Conservation (phyloP, 2,113 vertebrate genomes). For the Semicossyphus pulcher region DNA sequence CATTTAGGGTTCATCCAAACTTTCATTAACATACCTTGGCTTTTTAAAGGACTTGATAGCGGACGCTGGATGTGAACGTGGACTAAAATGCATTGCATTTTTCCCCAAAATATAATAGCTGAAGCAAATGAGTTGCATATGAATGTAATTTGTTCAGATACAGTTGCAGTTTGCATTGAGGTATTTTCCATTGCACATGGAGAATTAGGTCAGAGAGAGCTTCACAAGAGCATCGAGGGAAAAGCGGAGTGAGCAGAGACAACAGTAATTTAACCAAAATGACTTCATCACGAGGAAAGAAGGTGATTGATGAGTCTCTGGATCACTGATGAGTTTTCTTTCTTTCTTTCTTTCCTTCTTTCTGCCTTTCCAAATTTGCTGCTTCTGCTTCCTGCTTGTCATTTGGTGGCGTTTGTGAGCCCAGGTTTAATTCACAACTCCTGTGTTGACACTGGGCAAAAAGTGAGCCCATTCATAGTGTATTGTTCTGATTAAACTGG, state of each 20-base stretch:
- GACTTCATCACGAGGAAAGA: background rate
- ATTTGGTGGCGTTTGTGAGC: background rate
- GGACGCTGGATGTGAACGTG: background rate
- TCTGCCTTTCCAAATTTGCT: background rate
- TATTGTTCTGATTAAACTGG: background rate
- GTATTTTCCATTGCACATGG: conserved; percentile 19
- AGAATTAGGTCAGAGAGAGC: conserved; percentile 12
- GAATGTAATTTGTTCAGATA: conserved; percentile 5
- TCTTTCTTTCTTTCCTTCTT: no score
- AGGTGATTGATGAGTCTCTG: background rate
- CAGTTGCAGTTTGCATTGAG: conserved; percentile 7
- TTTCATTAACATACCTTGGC: background rate
- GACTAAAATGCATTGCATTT: background rate
- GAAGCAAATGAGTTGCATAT: conserved; percentile 17
- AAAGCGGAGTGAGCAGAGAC: background rate
- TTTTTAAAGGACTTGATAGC: no score
- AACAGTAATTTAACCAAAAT: conserved; percentile 1
- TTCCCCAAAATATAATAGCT: conserved; percentile 2
- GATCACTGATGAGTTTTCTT: background rate
- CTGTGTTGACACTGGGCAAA: background rate
- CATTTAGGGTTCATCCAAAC: background rate
- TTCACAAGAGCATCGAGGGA: background rate
- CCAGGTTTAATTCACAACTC: background rate
- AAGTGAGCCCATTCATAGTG: background rate
- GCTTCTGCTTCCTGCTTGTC: background rate